phyloP scores from a whole-genome alignment of 2,888 invertebrate genomes.

The Melikaiella ostensackeni region DNA sequence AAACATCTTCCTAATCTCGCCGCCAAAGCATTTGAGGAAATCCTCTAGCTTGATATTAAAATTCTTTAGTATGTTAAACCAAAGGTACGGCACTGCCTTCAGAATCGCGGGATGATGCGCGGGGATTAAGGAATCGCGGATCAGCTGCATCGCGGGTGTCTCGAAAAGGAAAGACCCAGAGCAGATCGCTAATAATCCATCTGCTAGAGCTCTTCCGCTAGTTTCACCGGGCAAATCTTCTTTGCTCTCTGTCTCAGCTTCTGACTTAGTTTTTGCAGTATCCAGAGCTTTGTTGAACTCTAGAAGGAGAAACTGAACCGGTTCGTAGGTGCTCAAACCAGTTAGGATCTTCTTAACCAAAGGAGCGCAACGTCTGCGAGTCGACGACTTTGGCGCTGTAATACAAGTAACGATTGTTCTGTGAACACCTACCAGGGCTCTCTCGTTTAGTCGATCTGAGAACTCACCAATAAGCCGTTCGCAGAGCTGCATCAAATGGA shows the following conservation, averaged over 20 bases:
- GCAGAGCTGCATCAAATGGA: constrained; percentile 86
- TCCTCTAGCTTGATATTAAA: constrained; percentile 80
- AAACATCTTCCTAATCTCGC: constrained; percentile 81
- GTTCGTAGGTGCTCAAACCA: constrained; percentile 80
- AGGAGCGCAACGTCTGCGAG: constrained; percentile 82
- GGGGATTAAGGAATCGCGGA: constrained; percentile 84
- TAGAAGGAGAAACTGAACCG: constrained; percentile 82
- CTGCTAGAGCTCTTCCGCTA: constrained; percentile 80
- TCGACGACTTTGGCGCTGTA: constrained; percentile 81
- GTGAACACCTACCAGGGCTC: constrained; percentile 82
- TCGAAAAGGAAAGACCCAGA: constrained; percentile 76
- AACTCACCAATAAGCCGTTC: constrained; percentile 86
- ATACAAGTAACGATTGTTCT: constrained; percentile 85
- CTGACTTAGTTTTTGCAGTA: constrained; percentile 81
- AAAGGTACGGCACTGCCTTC: constrained; percentile 81
- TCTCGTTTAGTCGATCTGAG: constrained; percentile 83
- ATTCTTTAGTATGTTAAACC: constrained; percentile 83
- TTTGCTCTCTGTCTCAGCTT: constrained; percentile 74
- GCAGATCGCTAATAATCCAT: constrained; percentile 80
- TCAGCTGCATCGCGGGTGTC: constrained; percentile 79
- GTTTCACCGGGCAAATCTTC: constrained; percentile 75
- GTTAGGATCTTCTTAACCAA: constrained; percentile 82
- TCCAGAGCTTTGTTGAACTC: constrained; percentile 85
- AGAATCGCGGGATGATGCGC: constrained; percentile 87
- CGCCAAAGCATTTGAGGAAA: constrained; percentile 81